Evolutionary conservation across 2,797 vertebrate genomes (phyloP).

Genomic region (Erithacus rubecula): DNA sequence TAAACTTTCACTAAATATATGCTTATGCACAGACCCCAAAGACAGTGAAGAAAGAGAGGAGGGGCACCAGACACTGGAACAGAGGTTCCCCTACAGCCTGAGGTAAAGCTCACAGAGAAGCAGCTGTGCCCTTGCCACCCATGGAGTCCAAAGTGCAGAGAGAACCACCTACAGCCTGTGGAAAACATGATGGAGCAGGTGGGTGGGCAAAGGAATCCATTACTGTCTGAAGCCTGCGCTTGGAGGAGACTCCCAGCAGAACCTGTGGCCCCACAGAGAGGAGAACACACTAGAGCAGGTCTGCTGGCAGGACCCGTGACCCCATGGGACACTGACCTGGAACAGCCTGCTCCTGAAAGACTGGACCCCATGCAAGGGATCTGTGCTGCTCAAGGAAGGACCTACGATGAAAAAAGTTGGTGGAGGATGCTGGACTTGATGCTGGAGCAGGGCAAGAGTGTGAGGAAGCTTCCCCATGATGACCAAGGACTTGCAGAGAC

Average conservation of each 20-base stretch:
- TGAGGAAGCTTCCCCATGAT: not conserved
- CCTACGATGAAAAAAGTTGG: not conserved
- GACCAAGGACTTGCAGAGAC: not conserved
- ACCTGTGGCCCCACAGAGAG: not conserved
- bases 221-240: not conserved
- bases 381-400: not conserved
- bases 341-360: not conserved
- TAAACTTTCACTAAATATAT: not conserved
- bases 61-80: not conserved
- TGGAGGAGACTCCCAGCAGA: not conserved
- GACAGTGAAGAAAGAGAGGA: not conserved
- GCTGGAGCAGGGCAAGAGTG: not conserved
- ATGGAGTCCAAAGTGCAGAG: rapidly evolving
- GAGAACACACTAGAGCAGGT: not conserved
- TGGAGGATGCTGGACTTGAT: rapidly evolving
- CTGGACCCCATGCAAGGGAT: not conserved
- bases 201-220: not conserved
- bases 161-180: not conserved
- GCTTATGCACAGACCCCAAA: not conserved
- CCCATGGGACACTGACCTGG: not conserved
- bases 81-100: not conserved
- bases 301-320: not conserved
- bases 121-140: not conserved
- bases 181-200: not conserved
- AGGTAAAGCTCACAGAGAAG: not conserved